Percentiles rank a stretch among this genome's conserved stretches.
These are phyloP conservation scores for Girardia tigrina DNA, from an alignment of 2,888 invertebrate genomes.

Conservation along the genomic window DNA sequence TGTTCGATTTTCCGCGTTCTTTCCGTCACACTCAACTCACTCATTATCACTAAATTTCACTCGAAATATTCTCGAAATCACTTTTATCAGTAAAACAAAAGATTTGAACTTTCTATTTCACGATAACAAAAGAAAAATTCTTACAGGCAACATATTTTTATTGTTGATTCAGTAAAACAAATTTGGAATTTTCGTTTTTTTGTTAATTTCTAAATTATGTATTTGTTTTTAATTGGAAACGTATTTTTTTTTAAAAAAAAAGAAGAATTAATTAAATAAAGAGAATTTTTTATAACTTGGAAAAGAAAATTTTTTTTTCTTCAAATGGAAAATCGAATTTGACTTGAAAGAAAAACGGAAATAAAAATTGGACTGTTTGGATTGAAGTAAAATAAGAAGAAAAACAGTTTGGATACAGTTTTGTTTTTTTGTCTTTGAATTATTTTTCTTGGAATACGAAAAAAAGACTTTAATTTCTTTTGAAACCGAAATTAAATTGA, in stretches of 20 bases:
- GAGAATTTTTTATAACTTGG: no score
- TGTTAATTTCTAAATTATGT: background rate
- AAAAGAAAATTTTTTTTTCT: no score
- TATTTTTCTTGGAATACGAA: no score
- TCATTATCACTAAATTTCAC: background rate
- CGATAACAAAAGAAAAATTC: slow-evolving; percentile 19
- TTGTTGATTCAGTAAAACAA: background rate
- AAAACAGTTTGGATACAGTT: no score
- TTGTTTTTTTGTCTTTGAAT: no score
- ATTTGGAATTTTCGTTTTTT: background rate
- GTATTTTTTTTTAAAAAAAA: no score
- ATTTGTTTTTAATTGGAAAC: no score
- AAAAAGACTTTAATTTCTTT: no score
- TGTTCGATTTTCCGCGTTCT: background rate
- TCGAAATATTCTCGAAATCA: background rate
- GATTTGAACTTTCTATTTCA: slow-evolving; percentile 23
- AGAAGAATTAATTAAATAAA: no score
- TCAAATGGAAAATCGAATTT: no score
- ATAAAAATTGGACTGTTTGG: background rate
- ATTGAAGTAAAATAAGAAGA: slow-evolving; percentile 10
- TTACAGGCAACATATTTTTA: slow-evolving; percentile 23
- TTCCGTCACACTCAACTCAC: background rate
- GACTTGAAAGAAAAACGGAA: background rate
- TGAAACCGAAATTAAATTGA: no score
- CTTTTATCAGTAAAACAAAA: background rate